These are phyloP conservation scores for Patella vulgata DNA, from an alignment of 1,140 invertebrate species.

Conservation along the genomic window DNA sequence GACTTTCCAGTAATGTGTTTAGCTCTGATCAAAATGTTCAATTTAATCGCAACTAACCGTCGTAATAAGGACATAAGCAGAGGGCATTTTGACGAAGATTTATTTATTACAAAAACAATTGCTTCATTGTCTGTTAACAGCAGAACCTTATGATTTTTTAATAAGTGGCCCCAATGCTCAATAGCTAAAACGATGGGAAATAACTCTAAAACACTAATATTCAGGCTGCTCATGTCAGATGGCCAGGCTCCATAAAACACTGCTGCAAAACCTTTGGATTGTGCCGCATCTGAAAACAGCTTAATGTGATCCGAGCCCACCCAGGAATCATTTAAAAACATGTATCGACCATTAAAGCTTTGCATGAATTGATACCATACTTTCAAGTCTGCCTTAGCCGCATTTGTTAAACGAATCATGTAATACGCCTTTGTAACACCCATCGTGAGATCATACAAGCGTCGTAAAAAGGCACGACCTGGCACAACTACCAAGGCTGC, in stretches of 20 bases:
- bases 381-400: conserved; percentile 15
- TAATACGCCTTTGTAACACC: conserved; percentile 18
- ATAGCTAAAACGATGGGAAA: conserved; percentile 27
- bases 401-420: conserved; percentile 12
- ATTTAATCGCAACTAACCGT: conserved; percentile 22
- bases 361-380: conserved; percentile 23
- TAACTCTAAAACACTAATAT: conserved; percentile 28
- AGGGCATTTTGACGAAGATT: conserved; percentile 19
- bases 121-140: conserved; percentile 34
- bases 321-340: conserved; percentile 4
- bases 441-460: conserved; percentile 24
- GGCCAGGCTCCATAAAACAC: conserved; percentile 18
- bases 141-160: conserved; percentile 28
- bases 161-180: conserved; percentile 21
- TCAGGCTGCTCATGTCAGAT: background rate
- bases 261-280: conserved; percentile 13
- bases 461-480: conserved; percentile 13
- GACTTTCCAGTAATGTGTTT: conserved; percentile 24
- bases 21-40: conserved; percentile 18
- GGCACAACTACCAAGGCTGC: conserved; percentile 17
- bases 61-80: conserved; percentile 26
- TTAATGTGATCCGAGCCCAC: conserved; percentile 5
- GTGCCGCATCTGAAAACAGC: conserved; percentile 24
- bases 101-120: conserved; percentile 34
- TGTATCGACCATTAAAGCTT: conserved; percentile 23